These are phyloP conservation scores for Macrostomum cliftonense DNA, from an alignment of 2,888 invertebrate genomes.

Conservation along the genomic window DNA sequence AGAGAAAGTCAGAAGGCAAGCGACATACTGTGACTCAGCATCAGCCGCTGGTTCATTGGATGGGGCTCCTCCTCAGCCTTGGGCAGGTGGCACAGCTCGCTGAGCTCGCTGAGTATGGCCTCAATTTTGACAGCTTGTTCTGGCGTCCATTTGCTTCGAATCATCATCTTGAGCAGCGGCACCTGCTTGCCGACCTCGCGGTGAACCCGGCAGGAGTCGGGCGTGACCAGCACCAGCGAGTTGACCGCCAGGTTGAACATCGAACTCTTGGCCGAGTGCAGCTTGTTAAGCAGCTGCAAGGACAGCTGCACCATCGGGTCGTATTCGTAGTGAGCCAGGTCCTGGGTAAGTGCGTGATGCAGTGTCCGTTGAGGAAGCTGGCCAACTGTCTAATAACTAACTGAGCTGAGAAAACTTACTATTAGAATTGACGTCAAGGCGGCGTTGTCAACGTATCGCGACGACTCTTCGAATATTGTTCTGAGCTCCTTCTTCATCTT, in stretches of 20 bases:
- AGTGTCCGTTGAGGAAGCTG: too few species aligned
- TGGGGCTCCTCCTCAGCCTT: constrained; percentile 12
- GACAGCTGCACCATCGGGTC: constrained; percentile 6
- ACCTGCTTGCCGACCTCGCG: constrained; percentile 7
- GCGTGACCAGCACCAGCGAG: constrained; percentile 6
- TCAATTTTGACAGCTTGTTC: constrained; percentile 7
- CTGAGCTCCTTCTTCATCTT: constrained; percentile 5
- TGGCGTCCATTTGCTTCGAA: constrained; percentile 5
- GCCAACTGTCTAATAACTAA: too few species aligned
- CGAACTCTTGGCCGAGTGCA: constrained; percentile 5
- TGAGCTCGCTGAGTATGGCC: constrained; percentile 7
- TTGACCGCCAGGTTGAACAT: constrained; percentile 3
- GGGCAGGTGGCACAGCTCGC: constrained; percentile 12
- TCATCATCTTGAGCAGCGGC: constrained; percentile 7
- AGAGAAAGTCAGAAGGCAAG: too few species aligned
- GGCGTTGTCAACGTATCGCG: not conserved
- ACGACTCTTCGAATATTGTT: constrained; percentile 6
- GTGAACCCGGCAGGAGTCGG: constrained; percentile 7
- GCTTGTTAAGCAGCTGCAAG: constrained; percentile 2
- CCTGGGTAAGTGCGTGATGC: too few species aligned
- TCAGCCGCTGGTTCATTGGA: constrained; percentile 14
- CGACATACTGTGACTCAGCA: constrained; percentile 11
- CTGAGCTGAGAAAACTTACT: not conserved
- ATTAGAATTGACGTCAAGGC: constrained; percentile 3
- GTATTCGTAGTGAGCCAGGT: constrained; percentile 10